These are phyloP conservation scores for Mongoloraphidia duomilia DNA, from an alignment of 2,888 invertebrate genomes.

Conservation along the genomic window DNA sequence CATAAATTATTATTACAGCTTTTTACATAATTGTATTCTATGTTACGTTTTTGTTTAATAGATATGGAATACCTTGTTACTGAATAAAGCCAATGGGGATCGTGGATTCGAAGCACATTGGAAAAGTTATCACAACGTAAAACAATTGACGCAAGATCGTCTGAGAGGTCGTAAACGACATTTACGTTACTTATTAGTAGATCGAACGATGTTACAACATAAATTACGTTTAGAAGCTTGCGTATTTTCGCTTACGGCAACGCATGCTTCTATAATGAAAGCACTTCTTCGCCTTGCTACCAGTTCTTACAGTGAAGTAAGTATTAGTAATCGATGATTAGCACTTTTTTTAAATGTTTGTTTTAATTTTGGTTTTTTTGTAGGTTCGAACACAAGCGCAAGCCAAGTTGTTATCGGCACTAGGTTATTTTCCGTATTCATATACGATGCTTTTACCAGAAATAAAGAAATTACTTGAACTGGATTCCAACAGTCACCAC, in stretches of 20 bases:
- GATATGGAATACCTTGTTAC: slow-evolving; percentile 52
- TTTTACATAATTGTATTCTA: slow-evolving; percentile 1
- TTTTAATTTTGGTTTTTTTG: slow-evolving; percentile 14
- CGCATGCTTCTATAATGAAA: slow-evolving; percentile 43
- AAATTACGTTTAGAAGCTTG: slow-evolving; percentile 35
- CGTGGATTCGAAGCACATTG: slow-evolving; percentile 47
- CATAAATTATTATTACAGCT: not conserved
- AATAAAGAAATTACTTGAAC: slow-evolving; percentile 41
- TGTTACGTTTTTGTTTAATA: slow-evolving; percentile 23
- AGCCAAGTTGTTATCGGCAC: slow-evolving; percentile 42
- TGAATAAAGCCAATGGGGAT: slow-evolving; percentile 36
- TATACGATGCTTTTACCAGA: slow-evolving; percentile 50
- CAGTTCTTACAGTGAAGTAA: slow-evolving; percentile 52
- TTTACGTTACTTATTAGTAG: slow-evolving; percentile 46
- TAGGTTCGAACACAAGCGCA: slow-evolving; percentile 55
- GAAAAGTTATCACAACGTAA: slow-evolving; percentile 48
- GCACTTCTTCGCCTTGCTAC: slow-evolving; percentile 47
- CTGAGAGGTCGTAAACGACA: slow-evolving; percentile 44
- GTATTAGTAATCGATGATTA: slow-evolving; percentile 7
- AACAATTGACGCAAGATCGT: slow-evolving; percentile 46
- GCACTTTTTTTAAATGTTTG: not conserved
- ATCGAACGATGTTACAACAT: slow-evolving; percentile 52
- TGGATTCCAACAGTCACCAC: slow-evolving; percentile 44
- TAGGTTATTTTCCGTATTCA: slow-evolving; percentile 53
- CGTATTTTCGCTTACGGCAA: slow-evolving; percentile 37